These are phyloP conservation scores for Rhyzopertha dominica DNA, from an alignment of 1,140 invertebrate species.

Conservation along the genomic window DNA sequence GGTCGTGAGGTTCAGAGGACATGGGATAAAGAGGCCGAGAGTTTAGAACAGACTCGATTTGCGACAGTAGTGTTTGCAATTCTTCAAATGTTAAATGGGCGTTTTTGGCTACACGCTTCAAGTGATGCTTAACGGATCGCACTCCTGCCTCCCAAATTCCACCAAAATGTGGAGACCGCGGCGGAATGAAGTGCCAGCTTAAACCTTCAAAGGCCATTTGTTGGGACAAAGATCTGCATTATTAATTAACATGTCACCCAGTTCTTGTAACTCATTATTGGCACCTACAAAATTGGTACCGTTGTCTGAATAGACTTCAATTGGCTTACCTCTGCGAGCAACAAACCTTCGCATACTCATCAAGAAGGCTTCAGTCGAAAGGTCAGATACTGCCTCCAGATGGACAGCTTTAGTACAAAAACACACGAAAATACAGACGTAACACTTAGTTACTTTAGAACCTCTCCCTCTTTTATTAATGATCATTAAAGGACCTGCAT, in stretches of 20 bases:
- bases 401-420: conserved; percentile 35
- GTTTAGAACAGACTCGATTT: no score
- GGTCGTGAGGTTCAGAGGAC: no score
- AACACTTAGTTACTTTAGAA: conserved; percentile 19
- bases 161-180: conserved; percentile 45
- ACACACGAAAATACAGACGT: conserved; percentile 35
- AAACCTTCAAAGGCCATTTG: background rate
- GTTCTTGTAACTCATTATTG: conserved; percentile 3
- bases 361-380: conserved; percentile 25
- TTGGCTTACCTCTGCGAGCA: conserved; percentile 27
- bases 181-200: conserved; percentile 28
- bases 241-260: no score
- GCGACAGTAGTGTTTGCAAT: no score
- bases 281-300: conserved; percentile 20
- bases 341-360: conserved; percentile 34
- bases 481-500: conserved; percentile 34
- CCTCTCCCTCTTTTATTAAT: conserved; percentile 23
- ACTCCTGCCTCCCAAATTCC: conserved; percentile 45
- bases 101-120: conserved; percentile 27
- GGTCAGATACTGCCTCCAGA: conserved; percentile 34
- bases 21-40: no score
- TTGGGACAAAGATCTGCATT: background rate
- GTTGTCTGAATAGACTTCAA: conserved; percentile 27
- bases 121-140: conserved; percentile 41
- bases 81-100: no score